Evolutionary conservation across 1,140 invertebrate species (phyloP).

Genomic region (Drosophila yakuba): DNA sequence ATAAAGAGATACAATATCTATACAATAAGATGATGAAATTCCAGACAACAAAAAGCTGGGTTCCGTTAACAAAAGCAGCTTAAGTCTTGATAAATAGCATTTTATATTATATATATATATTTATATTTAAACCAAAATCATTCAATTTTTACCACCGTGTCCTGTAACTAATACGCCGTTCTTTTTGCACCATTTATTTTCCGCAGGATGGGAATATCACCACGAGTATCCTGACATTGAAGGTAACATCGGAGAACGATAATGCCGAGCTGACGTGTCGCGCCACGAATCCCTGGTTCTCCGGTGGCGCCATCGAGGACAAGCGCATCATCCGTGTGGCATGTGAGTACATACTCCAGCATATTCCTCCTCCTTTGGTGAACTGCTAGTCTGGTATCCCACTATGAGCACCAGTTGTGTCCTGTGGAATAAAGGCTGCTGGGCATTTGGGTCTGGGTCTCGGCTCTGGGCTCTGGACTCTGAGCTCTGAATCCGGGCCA

Average conservation of each 20-base stretch:
- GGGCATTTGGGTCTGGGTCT: constrained; percentile 2
- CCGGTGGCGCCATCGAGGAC: constrained; percentile 91
- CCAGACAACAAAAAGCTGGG: no score
- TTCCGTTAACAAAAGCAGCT: no score
- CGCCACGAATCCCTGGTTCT: constrained; percentile 95
- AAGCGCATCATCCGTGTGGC: constrained; percentile 91
- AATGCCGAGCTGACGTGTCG: constrained; percentile 93
- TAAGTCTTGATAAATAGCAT: no score
- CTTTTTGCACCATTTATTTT: not conserved
- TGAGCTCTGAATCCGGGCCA: constrained; percentile 10
- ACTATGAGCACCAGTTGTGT: constrained; percentile 38
- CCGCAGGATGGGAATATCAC: constrained; percentile 88
- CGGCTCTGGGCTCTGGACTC: no score
- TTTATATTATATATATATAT: no score
- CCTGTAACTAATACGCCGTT: not conserved
- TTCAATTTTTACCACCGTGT: no score
- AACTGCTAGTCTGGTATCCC: constrained; percentile 27
- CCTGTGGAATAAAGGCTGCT: not conserved
- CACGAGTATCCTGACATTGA: constrained; percentile 90
- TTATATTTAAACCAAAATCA: no score
- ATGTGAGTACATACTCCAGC: constrained; percentile 88
- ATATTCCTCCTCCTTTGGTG: constrained; percentile 23
- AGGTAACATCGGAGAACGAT: constrained; percentile 91
- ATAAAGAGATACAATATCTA: no score
- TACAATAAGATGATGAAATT: not conserved